These are phyloP conservation scores for Argopecten irradians DNA, from an alignment of 1,140 invertebrate genomes.

Conservation along the genomic window DNA sequence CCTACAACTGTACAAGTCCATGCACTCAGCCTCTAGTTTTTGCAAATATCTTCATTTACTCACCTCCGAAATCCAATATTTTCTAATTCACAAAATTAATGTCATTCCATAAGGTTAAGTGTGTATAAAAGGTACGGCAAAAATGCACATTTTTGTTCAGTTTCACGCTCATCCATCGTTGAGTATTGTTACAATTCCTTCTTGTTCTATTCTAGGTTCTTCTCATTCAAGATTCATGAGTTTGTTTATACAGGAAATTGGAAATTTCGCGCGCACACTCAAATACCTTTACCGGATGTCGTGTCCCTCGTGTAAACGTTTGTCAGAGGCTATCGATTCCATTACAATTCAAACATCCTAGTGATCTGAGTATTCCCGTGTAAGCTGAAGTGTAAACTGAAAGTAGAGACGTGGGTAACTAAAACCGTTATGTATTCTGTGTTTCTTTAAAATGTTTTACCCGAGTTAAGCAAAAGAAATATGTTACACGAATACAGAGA, in stretches of 20 bases:
- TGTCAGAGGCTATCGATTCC: background rate
- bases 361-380: background rate
- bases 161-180: background rate
- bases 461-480: no score
- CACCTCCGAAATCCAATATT: background rate
- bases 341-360: background rate
- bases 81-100: background rate
- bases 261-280: background rate
- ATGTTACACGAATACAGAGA: no score
- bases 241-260: slow-evolving; percentile 1
- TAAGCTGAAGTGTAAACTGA: no score
- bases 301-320: background rate
- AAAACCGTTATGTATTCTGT: background rate
- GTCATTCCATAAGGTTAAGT: background rate
- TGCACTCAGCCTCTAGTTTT: no score
- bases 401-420: background rate
- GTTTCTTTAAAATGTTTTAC: no score
- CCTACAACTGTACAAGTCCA: no score
- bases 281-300: background rate
- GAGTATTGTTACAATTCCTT: slow-evolving; percentile 16
- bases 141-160: background rate
- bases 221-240: slow-evolving; percentile 17
- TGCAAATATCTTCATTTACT: no score
- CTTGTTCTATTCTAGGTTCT: background rate
- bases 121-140: background rate